phyloP scores from a whole-genome alignment of 2,113 vertebrate genomes.

The Otis tarda region DNA sequence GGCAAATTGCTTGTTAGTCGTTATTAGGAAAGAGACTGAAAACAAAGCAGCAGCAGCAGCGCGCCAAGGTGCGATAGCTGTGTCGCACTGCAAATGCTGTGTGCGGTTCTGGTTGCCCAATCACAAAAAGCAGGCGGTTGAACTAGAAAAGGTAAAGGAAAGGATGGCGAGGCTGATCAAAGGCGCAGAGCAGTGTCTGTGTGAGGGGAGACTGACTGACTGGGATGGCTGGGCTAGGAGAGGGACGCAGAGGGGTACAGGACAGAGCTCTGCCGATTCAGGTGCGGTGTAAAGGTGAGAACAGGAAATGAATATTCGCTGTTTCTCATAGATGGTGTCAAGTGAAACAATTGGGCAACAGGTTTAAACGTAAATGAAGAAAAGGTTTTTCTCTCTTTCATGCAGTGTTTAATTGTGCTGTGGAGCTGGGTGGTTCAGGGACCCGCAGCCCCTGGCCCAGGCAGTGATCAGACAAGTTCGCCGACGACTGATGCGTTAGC shows the following conservation, averaged over 20 bases:
- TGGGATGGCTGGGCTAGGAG: background rate
- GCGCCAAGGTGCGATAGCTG: background rate
- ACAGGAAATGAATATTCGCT: background rate
- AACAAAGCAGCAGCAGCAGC: background rate
- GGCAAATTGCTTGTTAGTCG: background rate
- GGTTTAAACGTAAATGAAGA: background rate
- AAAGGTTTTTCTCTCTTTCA: background rate
- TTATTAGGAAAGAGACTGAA: background rate
- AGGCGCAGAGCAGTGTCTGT: background rate
- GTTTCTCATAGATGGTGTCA: background rate
- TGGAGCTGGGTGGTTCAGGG: background rate
- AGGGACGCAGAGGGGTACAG: background rate
- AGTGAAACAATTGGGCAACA: background rate
- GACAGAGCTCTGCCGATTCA: background rate
- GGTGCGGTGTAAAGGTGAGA: background rate
- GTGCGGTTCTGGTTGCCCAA: background rate
- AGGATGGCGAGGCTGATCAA: background rate
- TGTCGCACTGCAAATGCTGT: background rate
- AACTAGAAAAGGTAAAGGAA: background rate
- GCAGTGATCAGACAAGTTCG: background rate
- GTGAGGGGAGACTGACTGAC: background rate
- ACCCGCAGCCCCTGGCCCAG: background rate
- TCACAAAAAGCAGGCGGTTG: background rate
- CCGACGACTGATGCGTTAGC: background rate
- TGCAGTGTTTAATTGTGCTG: background rate